A percentile compares a stretch with the other conserved stretches of the same genome.
phyloP scores from a whole-genome alignment of 2,113 vertebrate genomes.

The Tympanuchus pallidicinctus region DNA sequence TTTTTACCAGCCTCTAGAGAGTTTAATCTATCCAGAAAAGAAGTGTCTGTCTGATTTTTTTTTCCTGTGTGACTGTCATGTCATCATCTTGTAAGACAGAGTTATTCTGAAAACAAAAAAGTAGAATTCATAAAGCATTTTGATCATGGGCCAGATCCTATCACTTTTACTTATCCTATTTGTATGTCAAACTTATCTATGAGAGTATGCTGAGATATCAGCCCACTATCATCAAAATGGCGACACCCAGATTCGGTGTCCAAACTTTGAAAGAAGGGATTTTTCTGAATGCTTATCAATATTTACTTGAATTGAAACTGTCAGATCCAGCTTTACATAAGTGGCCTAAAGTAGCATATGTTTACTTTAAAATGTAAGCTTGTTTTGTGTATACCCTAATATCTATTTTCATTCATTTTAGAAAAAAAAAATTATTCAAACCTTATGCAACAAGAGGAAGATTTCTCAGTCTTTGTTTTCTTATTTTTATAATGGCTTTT shows the following conservation, averaged over 20 bases:
- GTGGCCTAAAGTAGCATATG: not conserved
- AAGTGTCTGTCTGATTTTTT: slow-evolving; percentile 47
- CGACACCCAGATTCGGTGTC: not conserved
- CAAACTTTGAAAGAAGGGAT: not conserved
- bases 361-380: not conserved
- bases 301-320: not conserved
- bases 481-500: not conserved
- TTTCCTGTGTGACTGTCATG: slow-evolving; percentile 47
- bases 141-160: not conserved
- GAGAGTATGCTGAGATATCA: not conserved
- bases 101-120: slow-evolving; percentile 36
- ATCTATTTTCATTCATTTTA: not conserved
- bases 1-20: slow-evolving; percentile 57
- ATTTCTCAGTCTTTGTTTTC: not conserved
- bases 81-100: slow-evolving; percentile 39
- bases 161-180: slow-evolving; percentile 23
- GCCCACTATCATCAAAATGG: not conserved
- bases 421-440: not conserved
- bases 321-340: not conserved
- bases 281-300: not conserved
- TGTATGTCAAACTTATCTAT: not conserved
- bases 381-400: not conserved
- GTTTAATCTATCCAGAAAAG: slow-evolving; percentile 64
- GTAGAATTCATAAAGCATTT: slow-evolving; percentile 8
- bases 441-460: not conserved